Evolutionary conservation across 37 sponge, comb jelly and placozoan species (phyloP), one percentile per base, ranked within the genome.

Genomic region (Spongilla lacustris): DNA sequence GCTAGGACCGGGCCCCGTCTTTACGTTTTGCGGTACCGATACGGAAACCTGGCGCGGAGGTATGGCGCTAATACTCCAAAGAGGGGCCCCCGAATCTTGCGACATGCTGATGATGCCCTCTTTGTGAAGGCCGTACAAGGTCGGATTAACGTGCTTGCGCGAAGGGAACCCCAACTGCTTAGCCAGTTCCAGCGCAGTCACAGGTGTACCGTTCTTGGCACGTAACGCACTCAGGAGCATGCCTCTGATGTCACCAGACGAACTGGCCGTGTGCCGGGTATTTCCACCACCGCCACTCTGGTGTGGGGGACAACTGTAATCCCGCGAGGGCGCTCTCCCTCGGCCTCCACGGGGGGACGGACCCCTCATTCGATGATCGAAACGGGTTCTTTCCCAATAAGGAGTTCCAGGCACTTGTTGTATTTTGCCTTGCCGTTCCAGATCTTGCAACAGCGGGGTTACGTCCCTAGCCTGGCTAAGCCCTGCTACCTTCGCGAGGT

Each of bases 131-230:
- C 28, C 78, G 66, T 95, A 95, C 19, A 95, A 86, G 14, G 74
- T 73, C 2, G 93, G 91, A 74, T 95, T 95, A n/a, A 92, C 79
- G 12, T 92, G 81, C 5, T 75, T 80, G 2, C 84, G 35, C 14
- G 87, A 67, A 14, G 22, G 11, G 27, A 90, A 12, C 2, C 93
- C 90, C 0, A 92, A 50, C 14, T 36, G 85, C 17, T 75, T 78
- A 4, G 96, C 90, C 19, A 95, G 66, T n/a, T 92, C 93, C 36
- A 92, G 85, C 22, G 96, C 73, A 2, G 89, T 89, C 33, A 74
- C 50, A 0, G 89, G 89, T 2, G 46, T 50, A 0, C 89, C 69
- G 8, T 23, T 27, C 26, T 73, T 75, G n/a, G 28, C 38, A 1
- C 19, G 58, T 1, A 88, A 26, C 0, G 24, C 29, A n/a, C 67